phyloP scores from a whole-genome alignment of 2,888 invertebrate species.

The Drosophila greeni region DNA sequence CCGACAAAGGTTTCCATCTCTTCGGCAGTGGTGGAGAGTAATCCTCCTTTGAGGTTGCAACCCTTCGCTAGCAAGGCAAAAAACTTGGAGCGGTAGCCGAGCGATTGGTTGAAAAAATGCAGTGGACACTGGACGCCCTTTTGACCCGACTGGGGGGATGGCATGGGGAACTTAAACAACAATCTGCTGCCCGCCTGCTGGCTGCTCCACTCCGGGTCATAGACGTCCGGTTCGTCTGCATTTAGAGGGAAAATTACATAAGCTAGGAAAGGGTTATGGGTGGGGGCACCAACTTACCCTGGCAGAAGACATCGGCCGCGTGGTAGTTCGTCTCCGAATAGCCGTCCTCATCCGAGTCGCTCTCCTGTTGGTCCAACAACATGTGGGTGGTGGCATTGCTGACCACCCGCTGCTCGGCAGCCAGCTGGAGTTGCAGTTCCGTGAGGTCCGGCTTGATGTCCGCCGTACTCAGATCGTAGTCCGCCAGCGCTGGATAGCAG shows the following conservation, averaged over 20 bases:
- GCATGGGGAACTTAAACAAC: slow-evolving; percentile 53
- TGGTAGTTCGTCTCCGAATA: slow-evolving; percentile 59
- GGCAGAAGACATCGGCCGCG: slow-evolving; percentile 53
- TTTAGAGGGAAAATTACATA: slow-evolving; percentile 1
- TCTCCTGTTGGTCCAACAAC: slow-evolving; percentile 57
- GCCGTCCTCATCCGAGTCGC: slow-evolving; percentile 68
- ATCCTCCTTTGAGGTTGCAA: slow-evolving; percentile 36
- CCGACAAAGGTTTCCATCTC: slow-evolving; percentile 62
- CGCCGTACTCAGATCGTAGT: slow-evolving; percentile 50
- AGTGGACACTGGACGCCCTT: slow-evolving; percentile 34
- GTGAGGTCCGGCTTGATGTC: slow-evolving; percentile 61
- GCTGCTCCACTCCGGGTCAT: slow-evolving; percentile 61
- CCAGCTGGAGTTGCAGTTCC: slow-evolving; percentile 54
- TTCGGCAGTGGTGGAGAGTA: slow-evolving; percentile 27
- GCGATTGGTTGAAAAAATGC: slow-evolving; percentile 54
- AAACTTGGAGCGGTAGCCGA: slow-evolving; percentile 50
- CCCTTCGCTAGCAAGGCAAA: slow-evolving; percentile 48
- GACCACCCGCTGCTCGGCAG: slow-evolving; percentile 12
- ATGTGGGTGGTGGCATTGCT: slow-evolving; percentile 15
- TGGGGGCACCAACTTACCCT: slow-evolving; percentile 46
- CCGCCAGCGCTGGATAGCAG: slow-evolving; percentile 53
- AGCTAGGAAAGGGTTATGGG: not conserved
- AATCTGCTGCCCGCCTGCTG: slow-evolving; percentile 43
- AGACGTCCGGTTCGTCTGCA: slow-evolving; percentile 53
- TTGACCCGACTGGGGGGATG: slow-evolving; percentile 39